Base-by-base conservation (phyloP, 2,113 vertebrate species). In the Sylvia atricapilla region DNA sequence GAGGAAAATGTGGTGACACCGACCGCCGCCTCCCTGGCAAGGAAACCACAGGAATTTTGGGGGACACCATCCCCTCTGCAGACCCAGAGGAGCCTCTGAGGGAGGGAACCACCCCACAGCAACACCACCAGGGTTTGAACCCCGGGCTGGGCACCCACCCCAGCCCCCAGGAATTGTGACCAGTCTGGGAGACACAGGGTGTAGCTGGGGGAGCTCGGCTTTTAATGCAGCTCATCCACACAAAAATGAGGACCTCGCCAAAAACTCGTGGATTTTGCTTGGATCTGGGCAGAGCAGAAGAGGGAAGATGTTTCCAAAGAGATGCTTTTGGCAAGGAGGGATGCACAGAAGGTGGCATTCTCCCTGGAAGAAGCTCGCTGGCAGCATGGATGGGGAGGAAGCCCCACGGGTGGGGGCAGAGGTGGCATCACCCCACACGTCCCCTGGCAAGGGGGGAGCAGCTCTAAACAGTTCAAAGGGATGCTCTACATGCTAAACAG, bases 241-340 rank as follows among this genome's bases (percentile, higher is more conserved):
- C 85, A 41, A 89, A 94, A 87, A 72, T 44, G 78, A 93, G 97
- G 98, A 22, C 30, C 98, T 97, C 1, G 6, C 23, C 33, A 79
- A 64, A 44, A 82, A 6, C 5, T 4, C 3, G 3, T 1, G 15
- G 55, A 13, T 98, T 98, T 95, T 98, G 97, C 98, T 97, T 33
- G 35, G 89, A 93, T 83, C 43, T 16, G 24, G 63, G 37, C 41
- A 44, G 83, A 80, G 77, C 7, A 78, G 86, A 19, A 28, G 64
- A 93, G 59, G 76, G 49, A 10, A 60, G 58, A 25, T 11, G 16
- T 20, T 89, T 74, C n/a, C 52, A 64, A 85, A 69, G 66, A 1
- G 9, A 66, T 50, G 24, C 47, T 27, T 52, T 27, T 52, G 47
- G 56, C 1, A 3, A 85, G 67, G n/a, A 68, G 49, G 53, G 80